phyloP scores from a whole-genome alignment of 1,140 invertebrate genomes.

The fruit fly (Drosophila melanogaster) region Release_6_plus_ISO1_MT NT_033777.3:28397001-28397500 shows the following conservation, averaged over 20 bases:
- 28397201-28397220: conserved; percentile 56
- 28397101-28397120: conserved; percentile 77
- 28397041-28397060: conserved; percentile 71
- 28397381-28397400: conserved; percentile 3
- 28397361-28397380: conserved; percentile 51
- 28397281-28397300: conserved; percentile 83
- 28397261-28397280: conserved; percentile 78
- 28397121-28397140: conserved; percentile 77
- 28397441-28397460: not conserved
- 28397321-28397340: conserved; percentile 81
- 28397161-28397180: conserved; percentile 76
- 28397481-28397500: conserved; percentile 15
- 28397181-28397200: conserved; percentile 80
- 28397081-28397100: conserved; percentile 24
- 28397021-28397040: conserved; percentile 26
- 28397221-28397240: conserved; percentile 1
- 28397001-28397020: conserved; percentile 39
- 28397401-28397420: not conserved
- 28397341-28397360: conserved; percentile 76
- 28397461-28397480: not conserved
- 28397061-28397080: conserved; percentile 50
- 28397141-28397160: conserved; percentile 43
- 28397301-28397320: conserved; percentile 80
- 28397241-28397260: not conserved
- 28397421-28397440: not conserved